These are phyloP conservation scores for Brachyalestes nurse DNA, from an alignment of 2,797 vertebrate genomes.

Conservation along the genomic window DNA sequence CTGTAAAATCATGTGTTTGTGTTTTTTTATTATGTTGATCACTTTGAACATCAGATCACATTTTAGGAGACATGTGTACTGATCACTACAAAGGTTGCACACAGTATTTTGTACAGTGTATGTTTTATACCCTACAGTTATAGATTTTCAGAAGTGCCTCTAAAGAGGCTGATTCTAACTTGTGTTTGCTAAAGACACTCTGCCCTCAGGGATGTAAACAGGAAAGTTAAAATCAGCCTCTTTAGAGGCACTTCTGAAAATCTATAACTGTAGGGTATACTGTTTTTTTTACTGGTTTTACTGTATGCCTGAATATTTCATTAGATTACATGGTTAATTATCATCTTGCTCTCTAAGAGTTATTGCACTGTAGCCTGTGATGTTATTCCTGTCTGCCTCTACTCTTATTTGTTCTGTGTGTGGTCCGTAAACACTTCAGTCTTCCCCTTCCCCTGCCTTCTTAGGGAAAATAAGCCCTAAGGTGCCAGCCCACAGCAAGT, in stretches of 20 bases:
- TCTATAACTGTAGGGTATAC: no score
- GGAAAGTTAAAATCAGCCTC: no score
- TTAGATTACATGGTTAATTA: neutral
- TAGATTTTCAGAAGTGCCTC: no score
- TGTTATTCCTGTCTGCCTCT: neutral
- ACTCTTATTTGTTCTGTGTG: constrained; percentile 1
- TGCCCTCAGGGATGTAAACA: neutral
- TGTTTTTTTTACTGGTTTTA: no score
- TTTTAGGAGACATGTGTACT: neutral
- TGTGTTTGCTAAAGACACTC: neutral
- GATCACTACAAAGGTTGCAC: neutral
- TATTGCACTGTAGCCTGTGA: neutral
- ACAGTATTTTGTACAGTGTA: neutral
- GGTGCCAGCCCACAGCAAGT: constrained; percentile 13
- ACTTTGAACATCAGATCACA: neutral
- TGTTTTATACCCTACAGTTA: no score
- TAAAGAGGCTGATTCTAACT: no score
- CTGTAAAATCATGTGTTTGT: neutral
- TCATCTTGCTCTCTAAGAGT: neutral
- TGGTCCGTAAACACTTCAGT: constrained; percentile 1
- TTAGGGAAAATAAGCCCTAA: neutral
- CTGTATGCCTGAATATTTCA: neutral
- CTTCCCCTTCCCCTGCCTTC: neutral
- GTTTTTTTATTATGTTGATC: neutral
- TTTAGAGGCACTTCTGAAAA: no score